Evolutionary conservation across 2,888 invertebrate genomes (phyloP).

Genomic region (Neria commutata): DNA sequence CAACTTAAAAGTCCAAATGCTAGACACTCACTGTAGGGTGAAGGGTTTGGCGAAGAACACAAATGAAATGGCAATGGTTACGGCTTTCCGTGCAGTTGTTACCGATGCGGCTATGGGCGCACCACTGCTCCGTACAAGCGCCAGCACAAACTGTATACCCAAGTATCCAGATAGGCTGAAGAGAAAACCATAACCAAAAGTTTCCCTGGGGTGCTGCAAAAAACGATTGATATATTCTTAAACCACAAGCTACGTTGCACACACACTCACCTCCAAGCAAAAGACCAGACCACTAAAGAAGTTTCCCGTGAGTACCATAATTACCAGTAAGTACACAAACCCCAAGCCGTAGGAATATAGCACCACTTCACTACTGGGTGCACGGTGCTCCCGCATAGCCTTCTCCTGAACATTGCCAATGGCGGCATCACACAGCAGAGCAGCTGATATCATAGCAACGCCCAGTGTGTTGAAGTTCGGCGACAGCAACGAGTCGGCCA

Average conservation of each 20-base stretch:
- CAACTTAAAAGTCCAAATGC: not conserved
- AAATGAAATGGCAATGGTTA: constrained; percentile 92
- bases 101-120: constrained; percentile 94
- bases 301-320: constrained; percentile 76
- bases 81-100: constrained; percentile 87
- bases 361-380: constrained; percentile 89
- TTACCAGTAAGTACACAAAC: constrained; percentile 77
- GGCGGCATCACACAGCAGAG: constrained; percentile 90
- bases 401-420: constrained; percentile 98
- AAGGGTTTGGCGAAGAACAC: constrained; percentile 93
- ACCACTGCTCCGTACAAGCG: constrained; percentile 85
- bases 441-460: constrained; percentile 78
- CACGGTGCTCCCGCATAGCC: constrained; percentile 83
- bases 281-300: constrained; percentile 76
- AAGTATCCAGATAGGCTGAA: constrained; percentile 90
- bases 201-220: constrained; percentile 72
- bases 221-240: not conserved
- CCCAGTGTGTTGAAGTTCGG: constrained; percentile 77
- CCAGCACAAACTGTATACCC: constrained; percentile 91
- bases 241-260: not conserved
- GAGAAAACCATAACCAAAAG: constrained; percentile 83
- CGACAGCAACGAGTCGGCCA: constrained; percentile 77
- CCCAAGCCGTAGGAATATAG: constrained; percentile 91
- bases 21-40: constrained; percentile 79
- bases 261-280: constrained; percentile 73